These are phyloP conservation scores for Himalopsyche phryganea DNA, from an alignment of 1,140 invertebrate species.

Conservation along the genomic window DNA sequence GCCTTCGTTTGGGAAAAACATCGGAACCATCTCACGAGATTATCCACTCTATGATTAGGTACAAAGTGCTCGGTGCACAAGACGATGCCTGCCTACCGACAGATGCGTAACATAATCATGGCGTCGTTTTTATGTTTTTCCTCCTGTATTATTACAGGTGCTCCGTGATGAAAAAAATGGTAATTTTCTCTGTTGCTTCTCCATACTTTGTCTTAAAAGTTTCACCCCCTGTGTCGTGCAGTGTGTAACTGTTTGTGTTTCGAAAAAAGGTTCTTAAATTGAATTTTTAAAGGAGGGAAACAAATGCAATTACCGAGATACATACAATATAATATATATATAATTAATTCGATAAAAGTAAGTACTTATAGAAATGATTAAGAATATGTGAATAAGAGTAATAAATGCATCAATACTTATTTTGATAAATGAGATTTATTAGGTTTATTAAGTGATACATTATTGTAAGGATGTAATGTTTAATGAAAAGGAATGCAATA, in stretches of 20 bases:
- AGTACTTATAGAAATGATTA: too few relatives aligned
- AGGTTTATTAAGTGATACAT: too few relatives aligned
- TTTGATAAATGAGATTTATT: too few relatives aligned
- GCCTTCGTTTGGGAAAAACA: slow-evolving; percentile 4
- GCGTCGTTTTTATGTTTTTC: slow-evolving; percentile 6
- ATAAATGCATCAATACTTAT: too few relatives aligned
- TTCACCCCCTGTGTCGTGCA: slow-evolving; percentile 1
- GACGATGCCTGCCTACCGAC: neutral
- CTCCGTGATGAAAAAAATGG: slow-evolving; percentile 24
- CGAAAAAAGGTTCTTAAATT: too few relatives aligned
- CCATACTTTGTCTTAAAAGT: neutral
- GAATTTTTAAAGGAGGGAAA: too few relatives aligned
- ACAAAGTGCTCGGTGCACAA: neutral
- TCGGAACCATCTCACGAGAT: too few relatives aligned
- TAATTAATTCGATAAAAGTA: too few relatives aligned
- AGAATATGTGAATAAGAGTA: too few relatives aligned
- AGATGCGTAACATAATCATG: neutral
- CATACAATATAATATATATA: neutral
- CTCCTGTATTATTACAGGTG: slow-evolving; percentile 19
- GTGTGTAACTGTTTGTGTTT: neutral
- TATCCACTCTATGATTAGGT: neutral
- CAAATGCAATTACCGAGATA: neutral
- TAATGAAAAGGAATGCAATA: too few relatives aligned
- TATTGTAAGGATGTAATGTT: too few relatives aligned
- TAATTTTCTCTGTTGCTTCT: slow-evolving; percentile 9